These are phyloP conservation scores for Sebastes elongatus DNA, from an alignment of 2,797 vertebrate genomes.

Conservation along the genomic window DNA sequence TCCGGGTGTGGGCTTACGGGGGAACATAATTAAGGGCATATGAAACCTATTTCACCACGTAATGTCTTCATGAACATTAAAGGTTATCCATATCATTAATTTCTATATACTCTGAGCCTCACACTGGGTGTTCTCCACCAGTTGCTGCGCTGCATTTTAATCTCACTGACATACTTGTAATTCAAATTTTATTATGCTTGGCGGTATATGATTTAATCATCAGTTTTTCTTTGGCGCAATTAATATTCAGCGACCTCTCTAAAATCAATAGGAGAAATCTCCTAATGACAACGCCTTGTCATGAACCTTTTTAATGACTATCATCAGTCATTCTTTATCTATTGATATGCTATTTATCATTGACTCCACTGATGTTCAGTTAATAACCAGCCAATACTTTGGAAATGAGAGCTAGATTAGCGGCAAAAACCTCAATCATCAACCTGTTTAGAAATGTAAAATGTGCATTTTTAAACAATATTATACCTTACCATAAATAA, in stretches of 20 bases:
- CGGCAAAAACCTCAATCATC: neutral
- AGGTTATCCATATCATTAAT: constrained; percentile 50
- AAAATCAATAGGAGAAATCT: constrained; percentile 67
- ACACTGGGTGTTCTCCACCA: constrained; percentile 14
- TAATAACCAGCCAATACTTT: constrained; percentile 24
- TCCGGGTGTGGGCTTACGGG: neutral
- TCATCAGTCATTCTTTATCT: constrained; percentile 69
- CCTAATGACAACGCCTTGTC: constrained; percentile 58
- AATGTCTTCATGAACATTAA: constrained; percentile 46
- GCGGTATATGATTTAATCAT: constrained; percentile 55
- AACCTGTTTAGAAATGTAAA: neutral
- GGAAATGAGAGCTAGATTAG: neutral
- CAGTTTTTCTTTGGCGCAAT: constrained; percentile 57
- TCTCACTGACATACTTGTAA: constrained; percentile 42
- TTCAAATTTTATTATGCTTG: constrained; percentile 56
- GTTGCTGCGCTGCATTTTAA: constrained; percentile 31
- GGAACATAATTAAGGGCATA: constrained; percentile 33
- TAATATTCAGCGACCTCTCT: constrained; percentile 63
- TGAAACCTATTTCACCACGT: constrained; percentile 8
- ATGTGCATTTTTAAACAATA: neutral
- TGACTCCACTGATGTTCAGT: constrained; percentile 15
- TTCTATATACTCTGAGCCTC: constrained; percentile 18
- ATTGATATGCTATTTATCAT: constrained; percentile 62
- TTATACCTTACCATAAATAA: neutral
- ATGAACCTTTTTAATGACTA: constrained; percentile 60